Evolutionary conservation across 2,797 vertebrate species (phyloP), one percentile per base, ranked within the genome.

Genomic region (Enteromius viviparus): DNA sequence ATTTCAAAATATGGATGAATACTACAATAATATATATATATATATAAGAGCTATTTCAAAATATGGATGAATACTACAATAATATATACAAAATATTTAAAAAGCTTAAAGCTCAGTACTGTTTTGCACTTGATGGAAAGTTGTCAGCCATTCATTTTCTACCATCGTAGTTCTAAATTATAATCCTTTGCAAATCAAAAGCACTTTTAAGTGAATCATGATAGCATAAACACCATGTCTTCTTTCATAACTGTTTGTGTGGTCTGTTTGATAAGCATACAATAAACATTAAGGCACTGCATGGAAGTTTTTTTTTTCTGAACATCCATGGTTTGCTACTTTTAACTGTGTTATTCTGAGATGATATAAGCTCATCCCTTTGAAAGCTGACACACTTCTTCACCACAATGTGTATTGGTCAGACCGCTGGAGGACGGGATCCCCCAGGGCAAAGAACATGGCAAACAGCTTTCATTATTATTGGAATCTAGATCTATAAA

Each of bases 321-420:
- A 58, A 66, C 23, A 76, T 77, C 6, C 0, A 19, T 58, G 23
- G n/a, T 58, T 70, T 77, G 21, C 12, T 68, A 32, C 29, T 65
- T 29, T 78, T 7, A 66, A 53, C 42, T 60, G 40, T 66, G 32
- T 42, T 53, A 53, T 23, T 66, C 62, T 51, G 69, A 71, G 40
- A 81, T 80, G 34, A 42, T 55, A n/a, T 21, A 72, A 26, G 5
- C 74, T 86, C 84, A 3, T 83, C 75, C 85, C 85, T 89, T 90
- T 91, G 85, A 88, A 89, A 90, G 84, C 79, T 91, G 87, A 91
- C 89, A 88, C 90, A 91, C 55, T 81, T 89, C 10, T 71, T 55
- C 32, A 64, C 14, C 49, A 62, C 60, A 79, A 40, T 83, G 60
- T 62, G 19, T 72, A 76, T 32, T 60, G 82, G 86, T 85, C 84